These are phyloP conservation scores for Trichopria drosophilae DNA, from an alignment of 2,888 invertebrate species.

Conservation along the genomic window DNA sequence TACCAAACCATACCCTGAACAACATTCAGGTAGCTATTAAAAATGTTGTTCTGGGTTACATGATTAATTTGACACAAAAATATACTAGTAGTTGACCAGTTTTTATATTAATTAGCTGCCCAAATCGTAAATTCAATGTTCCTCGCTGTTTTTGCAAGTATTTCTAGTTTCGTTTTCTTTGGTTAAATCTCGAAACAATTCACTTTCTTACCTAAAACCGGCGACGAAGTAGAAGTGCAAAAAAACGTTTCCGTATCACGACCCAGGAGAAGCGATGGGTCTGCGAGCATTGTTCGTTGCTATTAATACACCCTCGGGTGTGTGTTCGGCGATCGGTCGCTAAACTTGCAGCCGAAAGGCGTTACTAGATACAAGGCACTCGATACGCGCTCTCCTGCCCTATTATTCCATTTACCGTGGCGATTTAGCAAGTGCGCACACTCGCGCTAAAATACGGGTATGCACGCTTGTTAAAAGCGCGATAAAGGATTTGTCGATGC, in stretches of 20 bases:
- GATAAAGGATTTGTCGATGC: constrained; percentile 27
- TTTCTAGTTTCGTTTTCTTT: too few relatives aligned
- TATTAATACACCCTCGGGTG: constrained; percentile 55
- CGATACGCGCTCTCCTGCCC: constrained; percentile 46
- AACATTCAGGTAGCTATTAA: too few relatives aligned
- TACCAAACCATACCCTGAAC: too few relatives aligned
- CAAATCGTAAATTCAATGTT: too few relatives aligned
- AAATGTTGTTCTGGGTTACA: too few relatives aligned
- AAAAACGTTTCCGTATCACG: constrained; percentile 29
- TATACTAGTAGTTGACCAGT: too few relatives aligned
- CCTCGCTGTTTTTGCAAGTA: too few relatives aligned
- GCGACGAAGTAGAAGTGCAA: too few relatives aligned
- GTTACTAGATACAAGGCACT: constrained; percentile 44
- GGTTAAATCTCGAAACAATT: too few relatives aligned
- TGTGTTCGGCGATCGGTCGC: constrained; percentile 41
- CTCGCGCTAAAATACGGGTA: constrained; percentile 6
- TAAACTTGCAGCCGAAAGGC: constrained; percentile 46
- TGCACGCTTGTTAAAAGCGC: constrained; percentile 15
- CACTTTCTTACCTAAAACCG: too few relatives aligned
- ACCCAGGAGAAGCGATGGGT: constrained; percentile 43
- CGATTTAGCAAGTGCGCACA: constrained; percentile 1
- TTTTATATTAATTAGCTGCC: too few relatives aligned
- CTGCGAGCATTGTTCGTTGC: constrained; percentile 55
- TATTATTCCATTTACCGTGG: constrained; percentile 48
- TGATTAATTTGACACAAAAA: too few relatives aligned